These are phyloP conservation scores for Aquatica leii DNA, from an alignment of 2,888 invertebrate genomes.

Conservation along the genomic window DNA sequence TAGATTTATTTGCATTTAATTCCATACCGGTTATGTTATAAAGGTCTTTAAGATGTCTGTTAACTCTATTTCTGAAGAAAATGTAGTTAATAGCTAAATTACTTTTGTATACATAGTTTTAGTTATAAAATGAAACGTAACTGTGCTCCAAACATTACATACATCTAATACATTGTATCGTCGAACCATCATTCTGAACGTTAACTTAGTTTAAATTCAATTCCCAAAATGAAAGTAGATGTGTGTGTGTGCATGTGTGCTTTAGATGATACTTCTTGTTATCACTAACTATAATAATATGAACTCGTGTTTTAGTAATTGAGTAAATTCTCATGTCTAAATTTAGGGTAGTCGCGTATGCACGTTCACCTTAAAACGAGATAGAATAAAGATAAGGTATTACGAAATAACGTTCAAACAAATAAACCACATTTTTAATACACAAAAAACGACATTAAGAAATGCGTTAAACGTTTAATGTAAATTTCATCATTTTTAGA, in stretches of 20 bases:
- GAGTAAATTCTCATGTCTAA: constrained; percentile 32
- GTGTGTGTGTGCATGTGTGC: not conserved
- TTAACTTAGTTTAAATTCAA: too few species aligned
- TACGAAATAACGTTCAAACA: not conserved
- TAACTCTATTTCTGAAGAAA: too few species aligned
- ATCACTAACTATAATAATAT: constrained; percentile 5
- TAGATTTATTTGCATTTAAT: too few species aligned
- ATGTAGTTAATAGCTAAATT: too few species aligned
- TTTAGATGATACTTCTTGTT: constrained; percentile 4
- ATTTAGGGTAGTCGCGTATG: constrained; percentile 22
- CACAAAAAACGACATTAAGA: not conserved
- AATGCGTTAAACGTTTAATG: not conserved
- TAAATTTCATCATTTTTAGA: constrained; percentile 9
- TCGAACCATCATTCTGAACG: too few species aligned
- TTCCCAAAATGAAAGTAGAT: not conserved
- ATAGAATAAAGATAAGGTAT: constrained; percentile 12
- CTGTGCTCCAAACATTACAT: too few species aligned
- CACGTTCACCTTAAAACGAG: constrained; percentile 19
- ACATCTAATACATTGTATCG: too few species aligned
- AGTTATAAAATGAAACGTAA: too few species aligned
- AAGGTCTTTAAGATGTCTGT: too few species aligned
- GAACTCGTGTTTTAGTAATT: constrained; percentile 27
- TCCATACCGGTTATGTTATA: too few species aligned
- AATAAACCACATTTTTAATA: constrained; percentile 8
- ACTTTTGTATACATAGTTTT: too few species aligned